These are phyloP conservation scores for Laticauda colubrina DNA, from an alignment of 2,113 vertebrate genomes.

Conservation along the genomic window DNA sequence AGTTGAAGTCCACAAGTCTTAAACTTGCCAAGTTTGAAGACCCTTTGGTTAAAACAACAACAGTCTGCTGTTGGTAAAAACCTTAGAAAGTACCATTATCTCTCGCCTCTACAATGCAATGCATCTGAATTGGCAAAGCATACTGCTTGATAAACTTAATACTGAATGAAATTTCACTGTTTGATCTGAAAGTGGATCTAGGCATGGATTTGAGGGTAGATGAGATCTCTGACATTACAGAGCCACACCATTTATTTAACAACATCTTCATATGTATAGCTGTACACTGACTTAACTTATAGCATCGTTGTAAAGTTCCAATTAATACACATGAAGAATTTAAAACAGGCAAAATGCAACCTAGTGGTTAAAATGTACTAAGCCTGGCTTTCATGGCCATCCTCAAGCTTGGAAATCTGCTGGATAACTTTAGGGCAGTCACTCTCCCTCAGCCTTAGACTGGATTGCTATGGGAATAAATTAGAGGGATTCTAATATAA, in stretches of 20 bases:
- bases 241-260: background rate
- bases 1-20: no score
- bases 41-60: background rate
- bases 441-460: background rate
- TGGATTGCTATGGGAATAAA: background rate
- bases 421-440: background rate
- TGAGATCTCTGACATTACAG: background rate
- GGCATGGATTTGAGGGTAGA: background rate
- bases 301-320: background rate
- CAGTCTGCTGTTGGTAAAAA: background rate
- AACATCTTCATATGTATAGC: background rate
- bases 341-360: background rate
- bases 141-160: background rate
- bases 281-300: background rate
- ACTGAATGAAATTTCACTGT: background rate
- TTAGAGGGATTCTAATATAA: background rate
- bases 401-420: background rate
- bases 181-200: background rate
- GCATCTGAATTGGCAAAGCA: background rate
- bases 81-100: constrained; percentile 51
- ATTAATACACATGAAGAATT: background rate
- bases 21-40: no score
- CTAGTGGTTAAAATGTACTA: background rate
- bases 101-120: constrained; percentile 39
- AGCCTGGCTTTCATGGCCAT: background rate